These are phyloP conservation scores for Pseudomyrmex pallidus DNA, from an alignment of 1,140 invertebrate genomes.

Conservation along the genomic window DNA sequence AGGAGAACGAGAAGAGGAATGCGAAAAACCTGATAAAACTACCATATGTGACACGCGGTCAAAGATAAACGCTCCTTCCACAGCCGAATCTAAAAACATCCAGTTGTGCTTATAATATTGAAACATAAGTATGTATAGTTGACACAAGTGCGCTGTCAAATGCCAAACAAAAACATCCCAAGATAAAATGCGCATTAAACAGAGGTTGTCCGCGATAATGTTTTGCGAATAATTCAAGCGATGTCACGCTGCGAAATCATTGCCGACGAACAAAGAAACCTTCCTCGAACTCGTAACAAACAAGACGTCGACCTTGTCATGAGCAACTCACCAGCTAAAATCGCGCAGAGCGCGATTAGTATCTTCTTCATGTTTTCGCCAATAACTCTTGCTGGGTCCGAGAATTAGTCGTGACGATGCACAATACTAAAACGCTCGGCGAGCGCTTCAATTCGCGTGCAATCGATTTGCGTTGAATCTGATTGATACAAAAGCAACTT, in stretches of 20 bases:
- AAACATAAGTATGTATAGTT: background rate
- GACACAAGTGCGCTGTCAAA: background rate
- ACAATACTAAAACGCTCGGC: too few species aligned
- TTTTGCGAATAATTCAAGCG: too few species aligned
- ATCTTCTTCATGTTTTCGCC: conserved; percentile 76
- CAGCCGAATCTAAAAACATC: background rate
- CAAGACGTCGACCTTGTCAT: background rate
- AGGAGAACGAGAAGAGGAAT: background rate
- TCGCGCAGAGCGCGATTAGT: conserved; percentile 78
- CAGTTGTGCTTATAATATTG: background rate
- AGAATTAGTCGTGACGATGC: too few species aligned
- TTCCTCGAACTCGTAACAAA: background rate
- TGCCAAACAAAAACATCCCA: background rate
- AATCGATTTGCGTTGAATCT: too few species aligned
- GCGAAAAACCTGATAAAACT: background rate
- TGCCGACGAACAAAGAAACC: conserved; percentile 26
- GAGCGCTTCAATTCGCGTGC: too few species aligned
- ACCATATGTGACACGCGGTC: background rate
- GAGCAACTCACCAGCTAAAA: conserved; percentile 78
- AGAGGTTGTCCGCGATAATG: background rate
- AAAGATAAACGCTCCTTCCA: background rate
- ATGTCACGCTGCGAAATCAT: background rate
- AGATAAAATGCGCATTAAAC: conserved; percentile 3
- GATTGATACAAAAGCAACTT: too few species aligned
- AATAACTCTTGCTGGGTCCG: too few species aligned